Conservation (phyloP, 35 echinoderm and acorn worm species). For the Ophioderma brevispina region DNA sequence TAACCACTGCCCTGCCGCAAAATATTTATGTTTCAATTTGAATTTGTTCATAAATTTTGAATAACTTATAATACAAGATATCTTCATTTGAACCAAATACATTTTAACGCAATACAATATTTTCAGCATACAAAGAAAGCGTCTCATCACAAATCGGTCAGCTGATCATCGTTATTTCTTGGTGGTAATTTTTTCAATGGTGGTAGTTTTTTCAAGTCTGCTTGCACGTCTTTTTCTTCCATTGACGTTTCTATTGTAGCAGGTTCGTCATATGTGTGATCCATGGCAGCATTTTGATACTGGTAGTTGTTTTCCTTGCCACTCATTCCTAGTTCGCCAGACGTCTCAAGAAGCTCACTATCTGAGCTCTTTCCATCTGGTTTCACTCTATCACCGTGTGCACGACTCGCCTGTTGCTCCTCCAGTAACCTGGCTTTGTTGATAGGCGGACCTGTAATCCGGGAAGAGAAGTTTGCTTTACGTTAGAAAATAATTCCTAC, state of each 20-base stretch:
- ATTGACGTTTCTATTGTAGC: neutral
- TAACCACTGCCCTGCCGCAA: too few species aligned
- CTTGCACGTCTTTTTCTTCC: neutral
- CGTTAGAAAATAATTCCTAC: neutral
- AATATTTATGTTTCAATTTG: too few species aligned
- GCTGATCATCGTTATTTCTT: neutral
- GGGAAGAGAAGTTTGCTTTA: neutral
- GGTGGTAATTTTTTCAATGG: neutral
- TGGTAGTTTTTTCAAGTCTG: neutral
- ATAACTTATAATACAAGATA: too few species aligned
- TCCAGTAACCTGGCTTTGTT: constrained; percentile 71
- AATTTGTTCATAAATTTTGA: too few species aligned
- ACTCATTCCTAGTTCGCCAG: neutral
- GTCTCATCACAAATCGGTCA: neutral
- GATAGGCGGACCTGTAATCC: constrained; percentile 65
- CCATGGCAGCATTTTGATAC: neutral
- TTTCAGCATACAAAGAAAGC: too few species aligned
- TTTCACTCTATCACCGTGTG: neutral
- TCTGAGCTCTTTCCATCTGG: neutral
- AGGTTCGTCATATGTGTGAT: neutral
- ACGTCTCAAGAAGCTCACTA: neutral
- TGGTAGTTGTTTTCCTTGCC: neutral
- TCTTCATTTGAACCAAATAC: too few species aligned
- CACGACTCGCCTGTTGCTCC: constrained; percentile 54
- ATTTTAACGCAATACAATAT: too few species aligned